Evolutionary conservation across 2,797 vertebrate genomes (phyloP).

Genomic region (Hipposideros larvatus): DNA sequence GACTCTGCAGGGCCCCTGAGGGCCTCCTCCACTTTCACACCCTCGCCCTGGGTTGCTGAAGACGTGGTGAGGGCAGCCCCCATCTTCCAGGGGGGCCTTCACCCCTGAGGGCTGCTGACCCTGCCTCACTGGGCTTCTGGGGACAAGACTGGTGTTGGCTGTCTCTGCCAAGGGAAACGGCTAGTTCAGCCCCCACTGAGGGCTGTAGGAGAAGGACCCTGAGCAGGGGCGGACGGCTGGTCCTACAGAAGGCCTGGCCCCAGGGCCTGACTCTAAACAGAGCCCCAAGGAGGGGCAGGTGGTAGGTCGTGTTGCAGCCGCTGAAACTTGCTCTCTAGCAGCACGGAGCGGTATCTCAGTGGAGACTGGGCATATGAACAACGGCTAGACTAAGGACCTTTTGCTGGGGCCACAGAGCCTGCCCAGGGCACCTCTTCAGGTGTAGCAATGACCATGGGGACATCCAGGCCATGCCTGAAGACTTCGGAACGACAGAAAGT

Average conservation of each 20-base stretch:
- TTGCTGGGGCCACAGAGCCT: neutral
- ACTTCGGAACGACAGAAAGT: neutral
- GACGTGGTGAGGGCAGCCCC: neutral
- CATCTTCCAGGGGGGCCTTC: neutral
- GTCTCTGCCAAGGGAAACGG: neutral
- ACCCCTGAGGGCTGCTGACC: accelerated
- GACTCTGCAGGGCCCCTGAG: neutral
- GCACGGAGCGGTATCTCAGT: neutral
- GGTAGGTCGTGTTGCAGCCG: neutral
- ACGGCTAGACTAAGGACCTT: neutral
- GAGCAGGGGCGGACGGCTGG: neutral
- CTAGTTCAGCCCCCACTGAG: neutral
- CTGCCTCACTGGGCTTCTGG: neutral
- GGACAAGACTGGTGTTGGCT: neutral
- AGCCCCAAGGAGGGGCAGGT: too few species aligned
- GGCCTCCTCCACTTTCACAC: accelerated
- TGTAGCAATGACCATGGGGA: neutral
- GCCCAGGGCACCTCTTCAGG: neutral
- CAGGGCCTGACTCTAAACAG: too few species aligned
- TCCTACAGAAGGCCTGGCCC: neutral
- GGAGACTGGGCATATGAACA: accelerated
- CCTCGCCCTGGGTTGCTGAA: too few species aligned
- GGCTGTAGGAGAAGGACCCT: neutral
- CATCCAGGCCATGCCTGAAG: neutral
- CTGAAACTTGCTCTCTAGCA: accelerated